Conservation (phyloP, 1,140 invertebrate genomes). For the Caligus rogercresseyi region DNA sequence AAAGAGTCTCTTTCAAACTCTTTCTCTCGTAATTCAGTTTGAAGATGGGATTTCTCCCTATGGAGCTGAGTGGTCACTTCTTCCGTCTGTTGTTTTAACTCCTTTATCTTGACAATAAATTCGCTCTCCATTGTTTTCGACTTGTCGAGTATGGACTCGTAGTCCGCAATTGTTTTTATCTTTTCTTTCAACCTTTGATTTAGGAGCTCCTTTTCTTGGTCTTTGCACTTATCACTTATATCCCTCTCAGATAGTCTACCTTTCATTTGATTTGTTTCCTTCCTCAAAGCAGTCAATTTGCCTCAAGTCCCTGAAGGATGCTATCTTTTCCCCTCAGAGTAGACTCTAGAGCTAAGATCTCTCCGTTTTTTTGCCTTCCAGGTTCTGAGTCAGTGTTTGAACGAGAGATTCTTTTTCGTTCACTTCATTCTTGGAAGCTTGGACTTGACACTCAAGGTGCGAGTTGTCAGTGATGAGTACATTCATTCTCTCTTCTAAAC, state of each 20-base stretch:
- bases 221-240: not conserved
- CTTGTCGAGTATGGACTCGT: no score
- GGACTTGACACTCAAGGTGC: no score
- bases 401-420: no score
- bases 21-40: no score
- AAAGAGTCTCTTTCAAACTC: no score
- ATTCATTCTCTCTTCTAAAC: no score
- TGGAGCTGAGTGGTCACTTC: no score
- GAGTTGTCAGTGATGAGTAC: no score
- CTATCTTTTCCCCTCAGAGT: not conserved
- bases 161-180: not conserved
- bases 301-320: not conserved
- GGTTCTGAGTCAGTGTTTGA: no score
- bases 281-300: not conserved
- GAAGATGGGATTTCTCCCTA: no score
- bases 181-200: not conserved
- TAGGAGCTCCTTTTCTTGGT: no score
- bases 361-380: not conserved
- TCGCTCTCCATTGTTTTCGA: not conserved
- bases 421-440: no score
- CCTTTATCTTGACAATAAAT: not conserved
- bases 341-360: not conserved
- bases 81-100: not conserved
- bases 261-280: not conserved
- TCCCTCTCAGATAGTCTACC: not conserved